Percentiles rank a stretch among this genome's conserved stretches.
These are phyloP conservation scores for Choloepus didactylus DNA, from an alignment of 2,797 vertebrate species.

Conservation along the genomic window DNA sequence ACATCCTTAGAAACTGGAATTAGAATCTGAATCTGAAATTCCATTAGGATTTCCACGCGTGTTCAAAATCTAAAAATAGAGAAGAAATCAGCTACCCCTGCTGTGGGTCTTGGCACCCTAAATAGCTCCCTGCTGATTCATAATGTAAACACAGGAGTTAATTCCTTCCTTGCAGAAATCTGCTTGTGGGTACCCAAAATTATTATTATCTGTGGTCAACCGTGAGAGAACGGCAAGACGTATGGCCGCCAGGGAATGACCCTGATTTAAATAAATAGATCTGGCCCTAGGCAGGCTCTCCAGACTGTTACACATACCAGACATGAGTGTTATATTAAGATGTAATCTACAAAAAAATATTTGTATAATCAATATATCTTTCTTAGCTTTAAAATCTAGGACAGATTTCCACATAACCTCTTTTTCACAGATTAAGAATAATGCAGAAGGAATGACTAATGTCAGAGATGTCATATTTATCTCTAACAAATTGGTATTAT, in stretches of 20 bases:
- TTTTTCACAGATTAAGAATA: conserved; percentile 53
- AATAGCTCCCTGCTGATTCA: conserved; percentile 63
- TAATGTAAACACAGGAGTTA: conserved; percentile 33
- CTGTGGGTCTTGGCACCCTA: conserved; percentile 16
- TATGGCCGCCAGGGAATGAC: conserved; percentile 59
- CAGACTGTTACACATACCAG: conserved; percentile 61
- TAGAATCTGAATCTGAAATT: conserved; percentile 54
- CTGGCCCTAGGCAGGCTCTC: conserved; percentile 44
- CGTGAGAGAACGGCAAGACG: conserved; percentile 18
- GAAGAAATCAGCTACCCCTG: neutral
- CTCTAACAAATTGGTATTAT: conserved; percentile 57
- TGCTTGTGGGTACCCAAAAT: conserved; percentile 16
- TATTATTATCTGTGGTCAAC: conserved; percentile 64
- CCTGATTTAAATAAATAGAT: conserved; percentile 71
- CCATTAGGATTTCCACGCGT: neutral
- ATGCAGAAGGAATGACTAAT: conserved; percentile 51
- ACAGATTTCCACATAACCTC: conserved; percentile 69
- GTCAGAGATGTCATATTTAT: conserved; percentile 40
- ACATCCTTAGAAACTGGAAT: conserved; percentile 1
- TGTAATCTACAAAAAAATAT: conserved; percentile 76
- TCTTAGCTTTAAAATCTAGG: conserved; percentile 64
- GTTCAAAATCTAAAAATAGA: conserved; percentile 35
- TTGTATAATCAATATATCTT: conserved; percentile 76
- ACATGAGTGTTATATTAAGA: conserved; percentile 77
- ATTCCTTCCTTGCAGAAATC: conserved; percentile 70